Base-by-base conservation (phyloP, 2,797 vertebrate species). In the Chaenodraco wilsoni region DNA sequence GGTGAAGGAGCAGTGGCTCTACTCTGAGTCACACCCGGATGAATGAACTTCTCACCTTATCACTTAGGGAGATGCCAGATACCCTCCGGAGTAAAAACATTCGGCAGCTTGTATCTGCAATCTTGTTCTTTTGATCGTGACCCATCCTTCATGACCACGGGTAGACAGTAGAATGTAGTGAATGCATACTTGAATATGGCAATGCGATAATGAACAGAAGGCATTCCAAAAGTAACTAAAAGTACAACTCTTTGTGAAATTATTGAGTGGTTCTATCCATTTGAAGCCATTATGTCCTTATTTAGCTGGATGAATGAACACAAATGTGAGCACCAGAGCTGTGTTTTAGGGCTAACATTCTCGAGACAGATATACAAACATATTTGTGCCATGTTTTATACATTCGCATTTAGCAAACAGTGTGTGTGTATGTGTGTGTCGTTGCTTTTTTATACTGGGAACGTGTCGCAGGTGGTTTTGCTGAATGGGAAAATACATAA, bases 401-500 rank as follows among this genome's bases (percentile, higher is more conserved):
- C 51, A 44, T 58, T 59, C 11, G 54, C 43, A 59, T 66, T 37
- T 59, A 19, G 21, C 43, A 48, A 31, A 62, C 51, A 9, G 50
- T 40, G 59, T 69, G 23, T 64, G 44, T 46, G 44, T 46, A 11
- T 43, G 61, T 51, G 73, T 64, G 60, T 67, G 37, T 52, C 9
- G 2, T 21, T 48, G 67, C 33, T 57, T 54, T 64, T 5, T 37
- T 52, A 43, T 56, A 49, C 65, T 44, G 68, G 72, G 76, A 71
- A 71, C 81, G 75, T 82, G 67, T 75, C 9, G 19, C 56, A n/a
- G 50, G 49, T 54, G 1, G 65, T 68, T 80, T 69, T 76, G 72
- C 82, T 73, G 75, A 87, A 81, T 41, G 46, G 74, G 63, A 58
- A 69, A 73, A 88, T 88, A 80, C 86, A 87, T 86, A 85, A 84